These are phyloP conservation scores for Patagioenas fasciata DNA, from an alignment of 2,113 vertebrate genomes.

Conservation along the genomic window DNA sequence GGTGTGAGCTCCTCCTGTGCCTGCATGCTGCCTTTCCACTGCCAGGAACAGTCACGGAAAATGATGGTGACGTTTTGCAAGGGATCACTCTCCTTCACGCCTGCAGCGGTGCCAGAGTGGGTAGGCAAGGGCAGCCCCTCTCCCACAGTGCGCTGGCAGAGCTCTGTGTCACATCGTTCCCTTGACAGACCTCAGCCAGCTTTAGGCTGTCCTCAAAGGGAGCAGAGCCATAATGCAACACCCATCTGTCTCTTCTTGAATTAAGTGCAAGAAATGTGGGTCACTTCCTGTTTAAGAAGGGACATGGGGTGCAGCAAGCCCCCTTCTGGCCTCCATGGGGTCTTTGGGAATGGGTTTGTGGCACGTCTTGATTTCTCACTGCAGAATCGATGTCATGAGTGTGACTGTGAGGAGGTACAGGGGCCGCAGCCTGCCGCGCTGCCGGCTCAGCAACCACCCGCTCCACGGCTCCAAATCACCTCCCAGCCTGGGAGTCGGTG, in stretches of 20 bases:
- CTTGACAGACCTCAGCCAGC: neutral
- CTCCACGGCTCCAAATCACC: neutral
- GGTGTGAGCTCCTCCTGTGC: neutral
- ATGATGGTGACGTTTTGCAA: neutral
- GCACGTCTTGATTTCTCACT: rapidly evolving
- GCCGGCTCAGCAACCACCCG: neutral
- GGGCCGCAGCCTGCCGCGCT: neutral
- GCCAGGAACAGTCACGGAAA: neutral
- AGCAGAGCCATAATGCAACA: neutral
- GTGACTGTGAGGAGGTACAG: rapidly evolving
- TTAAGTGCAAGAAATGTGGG: neutral
- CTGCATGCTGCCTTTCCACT: neutral
- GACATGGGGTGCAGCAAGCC: rapidly evolving
- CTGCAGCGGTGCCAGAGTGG: neutral
- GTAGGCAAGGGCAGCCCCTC: neutral
- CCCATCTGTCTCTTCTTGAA: neutral
- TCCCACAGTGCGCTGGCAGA: neutral
- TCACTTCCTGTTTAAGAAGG: neutral
- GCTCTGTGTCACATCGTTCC: neutral
- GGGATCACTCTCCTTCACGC: rapidly evolving
- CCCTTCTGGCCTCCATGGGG: rapidly evolving
- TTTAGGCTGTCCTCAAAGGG: neutral
- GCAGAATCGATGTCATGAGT: neutral
- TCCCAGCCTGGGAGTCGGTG: neutral
- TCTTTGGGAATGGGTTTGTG: neutral